phyloP scores from a whole-genome alignment of 2,113 vertebrate genomes.

The Phocoena phocoena region DNA sequence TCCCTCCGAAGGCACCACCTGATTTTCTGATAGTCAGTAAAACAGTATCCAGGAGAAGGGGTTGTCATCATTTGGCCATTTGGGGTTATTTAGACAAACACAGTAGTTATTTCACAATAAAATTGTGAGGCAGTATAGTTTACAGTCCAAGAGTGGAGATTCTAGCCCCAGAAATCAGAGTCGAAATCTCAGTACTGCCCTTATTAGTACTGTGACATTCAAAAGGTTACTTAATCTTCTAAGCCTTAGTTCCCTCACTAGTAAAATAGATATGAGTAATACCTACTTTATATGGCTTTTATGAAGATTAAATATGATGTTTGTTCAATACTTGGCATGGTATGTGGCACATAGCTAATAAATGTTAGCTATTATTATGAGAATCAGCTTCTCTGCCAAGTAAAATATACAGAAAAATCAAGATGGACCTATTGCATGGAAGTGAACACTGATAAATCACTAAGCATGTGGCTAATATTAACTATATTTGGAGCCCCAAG shows the following conservation, averaged over 20 bases:
- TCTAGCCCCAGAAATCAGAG: background rate
- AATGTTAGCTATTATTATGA: background rate
- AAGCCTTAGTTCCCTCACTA: background rate
- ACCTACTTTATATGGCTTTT: background rate
- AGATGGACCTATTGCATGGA: background rate
- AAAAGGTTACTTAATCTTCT: background rate
- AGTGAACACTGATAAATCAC: background rate
- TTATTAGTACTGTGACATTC: background rate
- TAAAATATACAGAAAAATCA: background rate
- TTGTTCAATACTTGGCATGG: background rate
- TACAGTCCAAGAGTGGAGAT: background rate
- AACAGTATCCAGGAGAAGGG: background rate
- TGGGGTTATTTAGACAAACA: background rate
- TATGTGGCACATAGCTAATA: background rate
- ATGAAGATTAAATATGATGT: background rate
- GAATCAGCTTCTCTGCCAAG: background rate
- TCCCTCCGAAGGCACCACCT: background rate
- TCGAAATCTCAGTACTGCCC: background rate
- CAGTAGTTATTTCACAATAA: background rate
- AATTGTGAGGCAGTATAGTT: background rate
- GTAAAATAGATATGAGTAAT: background rate
- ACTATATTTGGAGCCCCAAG: background rate
- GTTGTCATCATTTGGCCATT: background rate
- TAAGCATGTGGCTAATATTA: background rate
- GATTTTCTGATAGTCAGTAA: background rate